These are phyloP conservation scores for Pantelozetes paolii DNA, from an alignment of 2,888 invertebrate species.

Conservation along the genomic window DNA sequence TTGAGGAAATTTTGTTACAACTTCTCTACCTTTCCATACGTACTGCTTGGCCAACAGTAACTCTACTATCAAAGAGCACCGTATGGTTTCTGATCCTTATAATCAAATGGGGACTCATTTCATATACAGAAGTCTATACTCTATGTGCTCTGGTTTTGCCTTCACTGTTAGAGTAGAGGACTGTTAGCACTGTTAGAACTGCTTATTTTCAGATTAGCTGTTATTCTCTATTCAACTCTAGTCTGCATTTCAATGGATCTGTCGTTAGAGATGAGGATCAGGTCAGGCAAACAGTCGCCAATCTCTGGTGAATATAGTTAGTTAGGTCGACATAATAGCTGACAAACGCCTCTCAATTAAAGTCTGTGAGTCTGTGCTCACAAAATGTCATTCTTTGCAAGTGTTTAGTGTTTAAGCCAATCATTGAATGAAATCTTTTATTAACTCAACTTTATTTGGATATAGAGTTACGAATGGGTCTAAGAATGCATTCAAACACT, in stretches of 20 bases:
- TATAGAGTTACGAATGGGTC: not conserved
- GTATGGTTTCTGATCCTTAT: conserved; percentile 4
- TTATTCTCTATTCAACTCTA: conserved; percentile 12
- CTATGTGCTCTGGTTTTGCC: no score
- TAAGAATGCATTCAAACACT: not conserved
- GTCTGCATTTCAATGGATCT: conserved; percentile 22
- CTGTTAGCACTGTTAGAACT: not conserved
- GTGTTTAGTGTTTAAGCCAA: conserved; percentile 22
- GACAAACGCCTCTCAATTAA: conserved; percentile 27
- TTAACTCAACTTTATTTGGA: not conserved
- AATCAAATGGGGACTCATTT: not conserved
- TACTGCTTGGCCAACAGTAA: no score
- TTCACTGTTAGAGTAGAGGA: no score
- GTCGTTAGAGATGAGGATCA: conserved; percentile 7
- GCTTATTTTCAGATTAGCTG: conserved; percentile 38
- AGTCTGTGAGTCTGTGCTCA: not conserved
- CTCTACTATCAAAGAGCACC: no score
- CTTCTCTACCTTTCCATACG: conserved; percentile 8
- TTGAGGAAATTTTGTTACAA: conserved; percentile 19
- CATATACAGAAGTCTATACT: not conserved
- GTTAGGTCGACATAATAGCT: conserved; percentile 15
- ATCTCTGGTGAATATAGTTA: not conserved
- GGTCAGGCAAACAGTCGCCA: not conserved
- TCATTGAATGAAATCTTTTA: conserved; percentile 4
- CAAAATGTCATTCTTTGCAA: not conserved